A percentile compares a stretch with the other conserved stretches of the same genome.
phyloP scores from a whole-genome alignment of 2,113 vertebrate species.

The Pholis gunnellus region DNA sequence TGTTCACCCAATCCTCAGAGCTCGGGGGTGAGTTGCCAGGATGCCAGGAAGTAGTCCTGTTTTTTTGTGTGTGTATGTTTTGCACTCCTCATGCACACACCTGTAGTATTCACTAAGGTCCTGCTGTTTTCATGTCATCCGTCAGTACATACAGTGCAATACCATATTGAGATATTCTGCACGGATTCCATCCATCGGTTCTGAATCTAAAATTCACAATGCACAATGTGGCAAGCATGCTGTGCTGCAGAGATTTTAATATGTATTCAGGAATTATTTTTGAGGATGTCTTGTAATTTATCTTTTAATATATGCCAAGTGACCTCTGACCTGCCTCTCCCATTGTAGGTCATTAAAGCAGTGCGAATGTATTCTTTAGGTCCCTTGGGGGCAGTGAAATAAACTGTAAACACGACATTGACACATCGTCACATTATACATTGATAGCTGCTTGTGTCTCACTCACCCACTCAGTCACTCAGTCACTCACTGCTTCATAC shows the following conservation, averaged over 20 bases:
- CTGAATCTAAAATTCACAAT: constrained; percentile 1
- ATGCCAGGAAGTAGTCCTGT: constrained; percentile 7
- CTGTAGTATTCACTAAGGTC: neutral
- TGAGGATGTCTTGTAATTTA: neutral
- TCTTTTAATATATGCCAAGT: neutral
- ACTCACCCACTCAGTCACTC: neutral
- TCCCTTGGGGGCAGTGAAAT: neutral
- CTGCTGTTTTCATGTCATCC: neutral
- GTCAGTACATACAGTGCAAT: neutral
- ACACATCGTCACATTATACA: neutral
- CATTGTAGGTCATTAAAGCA: neutral
- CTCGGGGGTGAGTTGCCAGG: constrained; percentile 27
- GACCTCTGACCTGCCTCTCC: neutral
- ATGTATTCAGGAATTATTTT: neutral
- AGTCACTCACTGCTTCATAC: constrained; percentile 7
- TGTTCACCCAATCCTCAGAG: constrained; percentile 1
- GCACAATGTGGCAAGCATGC: neutral
- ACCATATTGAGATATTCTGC: neutral
- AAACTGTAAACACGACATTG: neutral
- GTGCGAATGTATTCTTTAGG: neutral
- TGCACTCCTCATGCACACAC: neutral
- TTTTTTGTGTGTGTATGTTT: constrained; percentile 3
- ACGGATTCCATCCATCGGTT: neutral
- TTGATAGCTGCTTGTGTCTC: neutral
- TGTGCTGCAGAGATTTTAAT: neutral